These are phyloP conservation scores for Notiomystis cincta DNA, from an alignment of 2,113 vertebrate species.

Conservation along the genomic window DNA sequence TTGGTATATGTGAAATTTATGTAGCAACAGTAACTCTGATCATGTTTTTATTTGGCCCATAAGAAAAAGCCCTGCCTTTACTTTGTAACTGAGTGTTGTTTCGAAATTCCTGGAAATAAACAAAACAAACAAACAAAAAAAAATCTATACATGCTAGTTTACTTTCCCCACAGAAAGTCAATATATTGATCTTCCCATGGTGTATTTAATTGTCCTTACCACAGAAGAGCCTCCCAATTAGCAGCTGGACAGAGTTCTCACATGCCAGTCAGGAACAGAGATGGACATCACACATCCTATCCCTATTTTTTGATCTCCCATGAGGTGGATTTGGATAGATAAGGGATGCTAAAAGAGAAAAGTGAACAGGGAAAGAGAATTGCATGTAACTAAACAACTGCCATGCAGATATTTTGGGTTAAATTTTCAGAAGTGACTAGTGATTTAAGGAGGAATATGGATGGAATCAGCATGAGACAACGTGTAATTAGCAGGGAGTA, in stretches of 20 bases:
- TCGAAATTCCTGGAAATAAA: not conserved
- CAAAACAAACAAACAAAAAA: not conserved
- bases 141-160: not conserved
- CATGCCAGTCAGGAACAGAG: rapidly evolving
- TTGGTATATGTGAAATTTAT: not conserved
- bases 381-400: not conserved
- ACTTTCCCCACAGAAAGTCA: not conserved
- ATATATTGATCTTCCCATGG: not conserved
- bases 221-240: not conserved
- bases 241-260: not conserved
- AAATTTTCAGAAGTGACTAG: not conserved
- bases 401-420: not conserved
- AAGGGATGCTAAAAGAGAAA: not conserved
- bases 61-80: not conserved
- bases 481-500: not conserved
- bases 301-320: not conserved
- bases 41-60: not conserved
- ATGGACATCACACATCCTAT: not conserved
- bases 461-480: not conserved
- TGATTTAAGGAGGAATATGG: not conserved
- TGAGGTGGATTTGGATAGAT: not conserved
- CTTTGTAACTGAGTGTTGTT: not conserved
- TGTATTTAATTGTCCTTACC: not conserved
- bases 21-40: not conserved
- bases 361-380: not conserved